Conservation (phyloP, 2,797 vertebrate genomes). For the Limosa lapponica region DNA sequence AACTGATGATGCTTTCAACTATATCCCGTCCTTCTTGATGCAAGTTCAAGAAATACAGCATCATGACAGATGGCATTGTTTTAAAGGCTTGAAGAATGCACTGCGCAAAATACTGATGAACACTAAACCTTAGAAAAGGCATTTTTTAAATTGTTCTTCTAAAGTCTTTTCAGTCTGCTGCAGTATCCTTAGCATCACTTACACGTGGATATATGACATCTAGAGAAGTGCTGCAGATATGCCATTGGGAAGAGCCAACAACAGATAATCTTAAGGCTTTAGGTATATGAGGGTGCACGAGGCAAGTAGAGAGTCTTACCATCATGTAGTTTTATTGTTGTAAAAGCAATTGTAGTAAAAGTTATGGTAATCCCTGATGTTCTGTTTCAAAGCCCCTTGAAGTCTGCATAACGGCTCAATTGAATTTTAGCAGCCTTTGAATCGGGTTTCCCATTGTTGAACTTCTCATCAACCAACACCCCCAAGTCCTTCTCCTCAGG, state of each 20-base stretch:
- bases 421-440: constrained; percentile 27
- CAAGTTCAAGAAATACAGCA: background rate
- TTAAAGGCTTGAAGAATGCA: background rate
- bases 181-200: background rate
- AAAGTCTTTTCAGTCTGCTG: background rate
- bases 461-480: no score
- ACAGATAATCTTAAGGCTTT: background rate
- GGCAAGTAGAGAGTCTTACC: background rate
- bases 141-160: background rate
- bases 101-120: background rate
- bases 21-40: background rate
- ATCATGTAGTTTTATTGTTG: background rate
- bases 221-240: background rate
- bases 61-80: background rate
- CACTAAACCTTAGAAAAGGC: background rate
- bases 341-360: background rate
- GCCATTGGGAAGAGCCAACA: background rate
- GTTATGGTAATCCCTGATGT: background rate
- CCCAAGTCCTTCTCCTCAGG: no score
- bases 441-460: background rate
- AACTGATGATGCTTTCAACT: background rate
- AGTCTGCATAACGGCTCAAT: background rate
- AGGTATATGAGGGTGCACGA: background rate
- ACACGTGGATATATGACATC: background rate
- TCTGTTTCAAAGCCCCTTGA: constrained; percentile 5